Conservation (phyloP, 2,113 vertebrate species). For the Boulengeromyrus knoepffleri region DNA sequence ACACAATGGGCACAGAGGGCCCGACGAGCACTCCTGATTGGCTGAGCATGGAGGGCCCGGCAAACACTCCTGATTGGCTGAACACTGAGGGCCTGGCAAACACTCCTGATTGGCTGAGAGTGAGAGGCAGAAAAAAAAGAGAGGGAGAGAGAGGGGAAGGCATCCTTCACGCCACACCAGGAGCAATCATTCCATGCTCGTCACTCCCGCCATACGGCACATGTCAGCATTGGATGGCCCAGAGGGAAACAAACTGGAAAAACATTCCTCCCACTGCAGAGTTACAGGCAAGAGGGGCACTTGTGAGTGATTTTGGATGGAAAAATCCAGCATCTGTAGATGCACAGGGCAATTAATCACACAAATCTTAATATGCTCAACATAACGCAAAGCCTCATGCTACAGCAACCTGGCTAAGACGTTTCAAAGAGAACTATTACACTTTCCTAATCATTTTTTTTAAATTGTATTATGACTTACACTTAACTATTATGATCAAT, state of each 20-base stretch:
- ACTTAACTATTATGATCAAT: not conserved
- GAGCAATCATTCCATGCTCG: slow-evolving; percentile 16
- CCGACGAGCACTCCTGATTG: slow-evolving; percentile 40
- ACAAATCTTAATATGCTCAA: slow-evolving; percentile 12
- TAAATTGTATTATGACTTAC: not conserved
- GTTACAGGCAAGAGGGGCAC: slow-evolving; percentile 6
- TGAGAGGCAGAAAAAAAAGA: slow-evolving; percentile 35
- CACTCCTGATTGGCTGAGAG: slow-evolving; percentile 44
- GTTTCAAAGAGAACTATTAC: not conserved
- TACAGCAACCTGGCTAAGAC: not conserved
- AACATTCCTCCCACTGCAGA: not conserved
- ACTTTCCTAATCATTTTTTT: not conserved
- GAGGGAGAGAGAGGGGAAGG: not conserved
- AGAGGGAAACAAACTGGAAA: not conserved
- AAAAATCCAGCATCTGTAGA: slow-evolving; percentile 5
- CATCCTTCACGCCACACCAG: not conserved
- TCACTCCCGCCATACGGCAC: slow-evolving; percentile 20
- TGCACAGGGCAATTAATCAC: slow-evolving; percentile 7
- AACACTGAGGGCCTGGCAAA: slow-evolving; percentile 37
- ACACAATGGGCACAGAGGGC: slow-evolving; percentile 36
- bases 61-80: slow-evolving; percentile 39
- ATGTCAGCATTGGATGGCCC: not conserved
- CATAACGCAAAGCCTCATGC: not conserved
- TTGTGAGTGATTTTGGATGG: not conserved
- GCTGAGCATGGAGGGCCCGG: slow-evolving; percentile 34